Conservation (phyloP, 2,888 invertebrate species). For the Drosophila pseudotakahashii region DNA sequence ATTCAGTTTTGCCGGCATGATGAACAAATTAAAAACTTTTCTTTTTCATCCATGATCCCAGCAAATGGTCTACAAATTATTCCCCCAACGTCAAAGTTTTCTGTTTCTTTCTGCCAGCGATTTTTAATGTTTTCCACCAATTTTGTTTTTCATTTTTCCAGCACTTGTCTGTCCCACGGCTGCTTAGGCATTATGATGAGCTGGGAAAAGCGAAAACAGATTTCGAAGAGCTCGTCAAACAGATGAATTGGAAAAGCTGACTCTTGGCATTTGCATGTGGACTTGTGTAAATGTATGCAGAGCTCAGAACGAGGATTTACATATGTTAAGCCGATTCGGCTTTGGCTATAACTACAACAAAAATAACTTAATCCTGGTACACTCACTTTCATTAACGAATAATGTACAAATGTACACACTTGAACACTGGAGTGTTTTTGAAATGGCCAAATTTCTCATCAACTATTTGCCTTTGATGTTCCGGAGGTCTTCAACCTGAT, state of each 20-base stretch:
- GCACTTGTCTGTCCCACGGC: constrained; percentile 18
- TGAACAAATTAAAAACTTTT: constrained; percentile 57
- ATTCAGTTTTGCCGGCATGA: constrained; percentile 55
- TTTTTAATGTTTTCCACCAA: constrained; percentile 27
- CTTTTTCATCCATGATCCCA: constrained; percentile 33
- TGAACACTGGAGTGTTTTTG: constrained; percentile 6
- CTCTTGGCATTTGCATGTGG: too few relatives aligned
- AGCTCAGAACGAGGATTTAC: constrained; percentile 1
- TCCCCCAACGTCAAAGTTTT: constrained; percentile 44
- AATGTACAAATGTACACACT: background rate
- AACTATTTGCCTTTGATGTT: constrained; percentile 46
- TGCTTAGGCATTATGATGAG: background rate
- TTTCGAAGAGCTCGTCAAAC: constrained; percentile 16
- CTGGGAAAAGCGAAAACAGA: background rate
- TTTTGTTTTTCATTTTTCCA: constrained; percentile 6
- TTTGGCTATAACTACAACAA: constrained; percentile 3
- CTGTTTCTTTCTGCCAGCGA: constrained; percentile 5
- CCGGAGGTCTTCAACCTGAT: constrained; percentile 14
- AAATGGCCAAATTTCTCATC: constrained; percentile 17
- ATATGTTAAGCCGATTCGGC: constrained; percentile 3
- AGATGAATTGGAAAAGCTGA: constrained; percentile 18
- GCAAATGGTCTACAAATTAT: constrained; percentile 46
- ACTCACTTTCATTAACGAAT: background rate
- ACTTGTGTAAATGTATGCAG: constrained; percentile 15
- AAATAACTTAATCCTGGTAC: background rate